Evolutionary conservation across 2,888 invertebrate genomes (phyloP), one percentile per base, ranked within the genome.

Genomic region (Drosophila neonasuta): DNA sequence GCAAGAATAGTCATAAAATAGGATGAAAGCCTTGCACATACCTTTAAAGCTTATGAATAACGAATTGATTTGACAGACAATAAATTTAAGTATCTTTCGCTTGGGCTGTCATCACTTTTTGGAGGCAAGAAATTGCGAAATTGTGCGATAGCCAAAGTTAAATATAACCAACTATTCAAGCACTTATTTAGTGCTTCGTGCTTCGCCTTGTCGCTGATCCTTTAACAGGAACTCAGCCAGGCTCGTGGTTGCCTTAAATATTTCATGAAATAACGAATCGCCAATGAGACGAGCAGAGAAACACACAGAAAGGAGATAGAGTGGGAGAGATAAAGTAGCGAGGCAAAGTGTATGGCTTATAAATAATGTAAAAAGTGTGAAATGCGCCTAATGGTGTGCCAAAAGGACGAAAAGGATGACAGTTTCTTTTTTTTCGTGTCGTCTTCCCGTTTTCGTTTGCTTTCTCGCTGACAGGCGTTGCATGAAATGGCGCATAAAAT

Each of bases 281-380:
- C 49, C 74, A 68, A 75, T 72, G 68, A 76, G 75, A 54, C 51
- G 56, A 50, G 46, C 13, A 6, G 49, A 42, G 11, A 10, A 42
- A 34, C 11, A 17, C 36, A 44, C 13, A 34, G 44, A 10, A 46
- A 46, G 45, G 6, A 24, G 24, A 24, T 24, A 24, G 24, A 24
- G 24, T 24, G 24, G 7, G 41, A 49, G 54, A 34, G 32, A 41
- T 13, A 39, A 63, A 71, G 51, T 20, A 51, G 49, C 62, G 46
- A 55, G 66, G 48, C 76, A 80, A 67, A 79, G 78, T 72, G 76
- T 77, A 72, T 74, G 75, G 59, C 80, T 75, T 64, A 86, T 86
- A 86, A 87, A 86, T 86, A 86, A 86, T 86, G 81, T 84, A 87
- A 70, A 80, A 80, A 86, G 86, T 85, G 86, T 80, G 87, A 84